Conservation (phyloP, 2,113 vertebrate genomes). For the Solea solea region DNA sequence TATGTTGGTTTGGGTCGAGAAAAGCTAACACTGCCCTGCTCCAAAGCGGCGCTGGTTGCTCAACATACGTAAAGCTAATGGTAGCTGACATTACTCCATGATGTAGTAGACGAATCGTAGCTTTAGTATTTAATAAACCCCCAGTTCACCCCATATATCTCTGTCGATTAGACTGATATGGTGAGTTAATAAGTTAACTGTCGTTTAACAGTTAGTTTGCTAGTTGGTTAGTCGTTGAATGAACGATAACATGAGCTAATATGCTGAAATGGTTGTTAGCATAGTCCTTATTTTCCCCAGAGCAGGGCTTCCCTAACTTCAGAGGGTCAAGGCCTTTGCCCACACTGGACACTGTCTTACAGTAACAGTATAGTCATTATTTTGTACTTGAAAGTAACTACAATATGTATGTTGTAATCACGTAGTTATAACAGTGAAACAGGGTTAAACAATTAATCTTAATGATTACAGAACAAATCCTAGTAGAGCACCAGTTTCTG, state of each 20-base stretch:
- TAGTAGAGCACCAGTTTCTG: too few relatives aligned
- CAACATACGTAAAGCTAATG: constrained; percentile 33
- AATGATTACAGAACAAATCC: too few relatives aligned
- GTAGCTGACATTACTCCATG: constrained; percentile 1
- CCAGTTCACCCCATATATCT: background rate
- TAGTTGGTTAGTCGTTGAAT: too few relatives aligned
- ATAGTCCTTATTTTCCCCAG: background rate
- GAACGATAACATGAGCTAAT: background rate
- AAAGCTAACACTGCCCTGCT: background rate
- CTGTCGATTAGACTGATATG: too few relatives aligned
- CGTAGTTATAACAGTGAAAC: too few relatives aligned
- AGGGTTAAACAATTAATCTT: too few relatives aligned
- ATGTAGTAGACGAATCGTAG: background rate
- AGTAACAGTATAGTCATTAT: too few relatives aligned
- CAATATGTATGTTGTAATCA: too few relatives aligned
- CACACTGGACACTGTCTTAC: too few relatives aligned
- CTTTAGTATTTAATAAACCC: background rate
- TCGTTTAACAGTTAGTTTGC: background rate
- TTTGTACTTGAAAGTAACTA: too few relatives aligned
- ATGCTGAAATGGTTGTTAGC: background rate
- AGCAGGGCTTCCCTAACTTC: too few relatives aligned
- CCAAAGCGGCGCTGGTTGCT: background rate
- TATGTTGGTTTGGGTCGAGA: background rate
- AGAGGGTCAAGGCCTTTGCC: too few relatives aligned
- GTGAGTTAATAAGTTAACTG: background rate